A percentile compares a stretch with the other conserved stretches of the same genome.
phyloP scores from a whole-genome alignment of 2,888 invertebrate species.

The Papilio gigon region DNA sequence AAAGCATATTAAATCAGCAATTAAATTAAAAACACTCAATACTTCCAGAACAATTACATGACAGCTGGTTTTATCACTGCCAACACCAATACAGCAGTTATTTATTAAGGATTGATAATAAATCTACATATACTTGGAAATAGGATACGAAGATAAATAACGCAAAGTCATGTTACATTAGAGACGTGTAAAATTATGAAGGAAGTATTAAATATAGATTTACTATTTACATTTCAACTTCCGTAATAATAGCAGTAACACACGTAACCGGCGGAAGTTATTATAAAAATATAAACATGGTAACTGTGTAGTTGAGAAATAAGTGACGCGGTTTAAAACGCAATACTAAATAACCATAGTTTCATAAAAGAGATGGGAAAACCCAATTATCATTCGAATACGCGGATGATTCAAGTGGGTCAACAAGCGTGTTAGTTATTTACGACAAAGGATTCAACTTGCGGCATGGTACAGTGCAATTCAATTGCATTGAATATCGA shows the following conservation, averaged over 20 bases:
- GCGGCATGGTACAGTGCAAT: neutral
- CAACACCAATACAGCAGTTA: neutral
- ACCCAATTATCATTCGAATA: neutral
- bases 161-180: neutral
- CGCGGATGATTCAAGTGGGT: neutral
- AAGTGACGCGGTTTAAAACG: neutral
- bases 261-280: neutral
- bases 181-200: neutral
- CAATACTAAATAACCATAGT: neutral
- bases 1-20: neutral
- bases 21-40: slow-evolving; percentile 6
- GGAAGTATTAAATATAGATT: slow-evolving; percentile 3
- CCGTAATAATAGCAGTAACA: neutral
- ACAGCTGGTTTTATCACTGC: neutral
- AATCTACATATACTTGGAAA: too few relatives aligned
- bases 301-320: neutral
- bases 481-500: neutral
- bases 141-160: neutral
- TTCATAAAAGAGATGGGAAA: neutral
- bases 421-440: neutral
- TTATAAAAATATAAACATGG: neutral
- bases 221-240: slow-evolving; percentile 4
- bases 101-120: neutral
- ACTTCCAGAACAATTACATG: neutral
- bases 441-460: neutral